Evolutionary conservation across 2,888 invertebrate genomes (phyloP), one percentile per base, ranked within the genome.

Genomic region (Encarsia formosa): DNA sequence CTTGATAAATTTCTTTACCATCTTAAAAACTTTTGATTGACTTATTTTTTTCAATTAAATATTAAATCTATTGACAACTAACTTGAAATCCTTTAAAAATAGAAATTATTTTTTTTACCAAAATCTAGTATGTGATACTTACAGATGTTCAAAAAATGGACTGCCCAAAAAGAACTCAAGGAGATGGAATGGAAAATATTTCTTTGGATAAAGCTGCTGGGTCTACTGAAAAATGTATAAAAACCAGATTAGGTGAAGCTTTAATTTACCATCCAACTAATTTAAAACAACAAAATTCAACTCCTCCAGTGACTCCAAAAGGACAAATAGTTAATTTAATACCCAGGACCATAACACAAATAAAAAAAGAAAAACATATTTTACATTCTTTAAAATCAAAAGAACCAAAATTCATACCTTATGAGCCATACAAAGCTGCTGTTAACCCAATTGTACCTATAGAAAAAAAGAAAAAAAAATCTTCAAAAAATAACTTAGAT

Each of bases 351-450:
- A 75, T 84, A 29, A 79, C 75, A 47, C 76, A 78, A 15, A 77
- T 79, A 37, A 81, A 79, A 60, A 82, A 80, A 62, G 77, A 77
- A 42, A 76, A 64, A 34, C 64, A 64, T 43, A 62, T 72, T 22
- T 55, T 69, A 4, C 63, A 62, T 56, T 68, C 71, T 43, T 73
- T 81, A 11, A 85, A 84, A 65, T 74, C 75, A 1, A 79, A 80
- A 64, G 85, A 86, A 60, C 89, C 91, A 0, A 91, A 87, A 68
- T 92, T 91, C 72, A 82, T 93, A 29, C 92, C 92, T 0, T 91
- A 88, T 62, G 92, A 93, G 67, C 92, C 92, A 0, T 92, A 91
- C 67, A 85, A 90, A 65, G 90, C 85, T 15, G 91, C 91, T 43
- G 86, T 90, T 0, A 87, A 85, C 66, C 88, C 89, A 6, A 88